Evolutionary conservation across 2,113 vertebrate species (phyloP), one percentile per base, ranked within the genome.

Genomic region (Micronycteris hirsuta): DNA sequence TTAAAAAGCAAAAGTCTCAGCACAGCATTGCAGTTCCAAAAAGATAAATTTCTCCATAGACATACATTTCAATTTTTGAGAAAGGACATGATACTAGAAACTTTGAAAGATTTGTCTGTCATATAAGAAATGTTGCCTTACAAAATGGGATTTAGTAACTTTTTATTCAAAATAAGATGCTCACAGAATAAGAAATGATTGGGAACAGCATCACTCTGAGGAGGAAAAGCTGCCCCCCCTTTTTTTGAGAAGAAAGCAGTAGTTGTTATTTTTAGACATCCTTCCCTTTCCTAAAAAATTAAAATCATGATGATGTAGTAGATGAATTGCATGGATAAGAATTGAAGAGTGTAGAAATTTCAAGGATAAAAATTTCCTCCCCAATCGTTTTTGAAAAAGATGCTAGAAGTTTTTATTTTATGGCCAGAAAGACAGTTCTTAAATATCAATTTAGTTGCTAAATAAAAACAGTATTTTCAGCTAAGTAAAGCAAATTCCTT

Each of bases 161-260:
- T 96, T 85, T 68, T 73, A 77, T 47, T 80, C 36, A 91, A 74
- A 68, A 74, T 82, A 87, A 78, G 47, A 89, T 88, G n/a, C 68
- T 85, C n/a, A 41, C 7, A 81, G 81, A 91, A 80, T 95, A 92
- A 68, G 61, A 80, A 84, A 67, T 85, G n/a, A 67, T 68, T 84
- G 63, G 38, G 52, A 78, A 91, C 19, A 84, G 22, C 33, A 47
- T 43, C 13, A 15, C 33, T 78, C 5, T 45, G 91, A 78, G 13
- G 14, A 24, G 58, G 5, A 45, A 81, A 95, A 86, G 5, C 14
- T 47, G 4, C 49, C 13, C 58, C 9, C 38, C 10, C 43, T 17
- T 33, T 63, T 28, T 65, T 78, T 63, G 17, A 85, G 41, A 89
- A 80, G 16, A 58, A 89, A 94, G 33, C 26, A n/a, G 2, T 92